Evolutionary conservation across 2,797 vertebrate genomes (phyloP).

Genomic region (Pteronotus mesoamericanus): DNA sequence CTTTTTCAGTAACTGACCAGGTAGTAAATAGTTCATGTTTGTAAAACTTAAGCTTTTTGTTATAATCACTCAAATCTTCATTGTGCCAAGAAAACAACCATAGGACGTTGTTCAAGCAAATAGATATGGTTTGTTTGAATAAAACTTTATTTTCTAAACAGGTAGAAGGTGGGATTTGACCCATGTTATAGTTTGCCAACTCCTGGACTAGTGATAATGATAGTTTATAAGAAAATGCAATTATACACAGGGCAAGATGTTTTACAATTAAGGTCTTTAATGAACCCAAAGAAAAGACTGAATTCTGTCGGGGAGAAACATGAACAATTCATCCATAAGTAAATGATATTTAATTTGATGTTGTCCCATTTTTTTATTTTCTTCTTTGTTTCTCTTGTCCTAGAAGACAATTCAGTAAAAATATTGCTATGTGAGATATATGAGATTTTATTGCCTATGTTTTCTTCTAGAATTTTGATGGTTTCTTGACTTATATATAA

Average conservation of each 20-base stretch:
- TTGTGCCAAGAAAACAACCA: neutral
- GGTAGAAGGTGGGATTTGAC: neutral
- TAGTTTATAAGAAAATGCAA: neutral
- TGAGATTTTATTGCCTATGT: neutral
- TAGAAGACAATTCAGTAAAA: neutral
- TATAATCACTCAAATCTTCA: neutral
- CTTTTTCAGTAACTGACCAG: neutral
- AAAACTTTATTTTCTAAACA: slow-evolving; percentile 5
- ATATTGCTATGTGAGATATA: neutral
- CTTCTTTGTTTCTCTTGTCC: neutral
- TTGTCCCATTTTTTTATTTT: neutral
- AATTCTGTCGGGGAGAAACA: neutral
- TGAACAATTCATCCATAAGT: neutral
- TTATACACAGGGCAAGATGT: neutral
- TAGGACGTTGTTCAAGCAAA: neutral
- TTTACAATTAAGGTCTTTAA: neutral
- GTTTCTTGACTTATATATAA: neutral
- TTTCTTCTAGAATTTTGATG: neutral
- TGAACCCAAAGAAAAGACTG: neutral
- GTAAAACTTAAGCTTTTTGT: neutral
- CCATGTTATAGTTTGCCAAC: neutral
- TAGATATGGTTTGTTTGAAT: neutral
- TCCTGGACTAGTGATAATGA: neutral
- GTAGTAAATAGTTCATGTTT: neutral
- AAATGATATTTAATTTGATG: neutral